Conservation (phyloP, 92 coral and sea anemone species). For the Phymanthus crucifer region DNA sequence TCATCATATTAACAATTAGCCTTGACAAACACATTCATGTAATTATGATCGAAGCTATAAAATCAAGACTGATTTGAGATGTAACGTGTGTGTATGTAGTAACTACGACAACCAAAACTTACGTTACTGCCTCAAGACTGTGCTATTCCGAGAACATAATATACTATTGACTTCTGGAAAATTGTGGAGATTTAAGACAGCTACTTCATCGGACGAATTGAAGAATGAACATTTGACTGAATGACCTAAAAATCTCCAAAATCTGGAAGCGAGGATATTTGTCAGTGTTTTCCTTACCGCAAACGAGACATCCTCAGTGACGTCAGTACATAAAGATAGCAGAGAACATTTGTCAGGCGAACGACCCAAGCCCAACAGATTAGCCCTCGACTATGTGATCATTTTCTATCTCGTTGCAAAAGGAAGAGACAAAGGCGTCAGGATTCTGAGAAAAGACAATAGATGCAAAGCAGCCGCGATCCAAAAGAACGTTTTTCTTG, state of each 20-base stretch:
- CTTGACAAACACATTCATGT: too few relatives aligned
- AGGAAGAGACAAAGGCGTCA: neutral
- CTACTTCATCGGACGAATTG: neutral
- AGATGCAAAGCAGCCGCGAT: neutral
- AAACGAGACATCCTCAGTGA: constrained; percentile 1
- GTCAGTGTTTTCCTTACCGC: neutral
- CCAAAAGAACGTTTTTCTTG: neutral
- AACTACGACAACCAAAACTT: too few relatives aligned
- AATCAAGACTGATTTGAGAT: too few relatives aligned
- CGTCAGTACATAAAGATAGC: constrained; percentile 1
- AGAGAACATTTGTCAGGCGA: neutral
- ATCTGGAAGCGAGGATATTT: neutral
- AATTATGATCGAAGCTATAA: too few relatives aligned
- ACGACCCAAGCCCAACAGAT: neutral
- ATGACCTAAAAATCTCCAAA: neutral
- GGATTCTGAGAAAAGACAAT: neutral
- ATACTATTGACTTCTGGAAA: too few relatives aligned
- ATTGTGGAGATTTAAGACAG: neutral
- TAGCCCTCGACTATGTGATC: neutral
- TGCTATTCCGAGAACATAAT: too few relatives aligned
- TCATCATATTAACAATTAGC: too few relatives aligned
- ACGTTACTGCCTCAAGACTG: too few relatives aligned
- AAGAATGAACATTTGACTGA: neutral
- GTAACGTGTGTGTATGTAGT: too few relatives aligned
- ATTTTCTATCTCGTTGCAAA: neutral